Evolutionary conservation across 2,797 vertebrate genomes (phyloP), one percentile per base, ranked within the genome.

Genomic region (Crypturellus tataupa): DNA sequence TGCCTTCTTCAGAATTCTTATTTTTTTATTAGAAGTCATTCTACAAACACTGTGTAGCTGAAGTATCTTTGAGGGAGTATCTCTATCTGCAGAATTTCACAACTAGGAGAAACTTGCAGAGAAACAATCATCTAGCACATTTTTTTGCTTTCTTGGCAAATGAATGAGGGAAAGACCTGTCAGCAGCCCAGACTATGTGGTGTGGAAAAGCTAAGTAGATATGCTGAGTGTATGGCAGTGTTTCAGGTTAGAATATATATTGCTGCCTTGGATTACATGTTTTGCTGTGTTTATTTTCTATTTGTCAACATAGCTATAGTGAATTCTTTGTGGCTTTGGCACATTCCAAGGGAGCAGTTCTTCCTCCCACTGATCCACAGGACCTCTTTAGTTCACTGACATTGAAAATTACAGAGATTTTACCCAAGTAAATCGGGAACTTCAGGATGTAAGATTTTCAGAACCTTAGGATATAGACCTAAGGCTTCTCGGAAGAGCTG

Each of bases 241-340:
- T 31, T 72, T 93, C 78, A 75, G 15, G 29, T 80, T 88, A 81
- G 95, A 58, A 93, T 62, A 56, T 51, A 44, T 72, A 29, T 65
- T 67, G 25, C 44, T 58, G 17, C 12, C 23, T 90, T 9, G n/a
- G 21, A 59, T 82, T 78, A 58, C 29, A n/a, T 0, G 0, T 27
- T 84, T 85, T 93, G 78, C 64, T 31, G 27, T 49, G 46, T 68
- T 46, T 80, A 44, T 62, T 68, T 83, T 92, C 63, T 19, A 35
- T 70, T 84, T 78, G n/a, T 60, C 47, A 75, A 0, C 0, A 0
- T 71, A 70, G 35, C 47, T 33, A 8, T 6, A 53, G 24, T 0
- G 0, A 47, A 79, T 84, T 77, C 49, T 84, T 87, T 70, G 60
- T 89, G 75, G 58, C 12, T 87, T 83, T 90, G 56, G 55, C 64